Evolutionary conservation across 2,888 invertebrate species (phyloP), one percentile per base, ranked within the genome.

Genomic region (Noctua janthe): DNA sequence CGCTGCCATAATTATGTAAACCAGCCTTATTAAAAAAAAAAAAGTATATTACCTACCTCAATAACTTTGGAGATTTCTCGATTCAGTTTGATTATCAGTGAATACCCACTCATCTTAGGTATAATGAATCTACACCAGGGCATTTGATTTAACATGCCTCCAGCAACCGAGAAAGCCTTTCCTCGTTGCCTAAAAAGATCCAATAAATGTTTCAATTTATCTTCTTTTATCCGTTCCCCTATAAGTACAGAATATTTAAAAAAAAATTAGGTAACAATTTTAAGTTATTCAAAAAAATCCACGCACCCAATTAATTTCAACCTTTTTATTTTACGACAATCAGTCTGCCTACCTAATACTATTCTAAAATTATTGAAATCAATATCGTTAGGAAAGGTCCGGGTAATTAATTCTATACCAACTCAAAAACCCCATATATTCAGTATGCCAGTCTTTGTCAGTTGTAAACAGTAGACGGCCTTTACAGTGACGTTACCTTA

Each of bases 81-180:
- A 78, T 97, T 96, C 51, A 97, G 95, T 13, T 93, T 93, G 74
- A 95, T 94, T 39, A 98, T 95, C 17, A 97, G 93, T 1, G 96
- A 95, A 92, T 98, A 98, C 0, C 98, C 98, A 76, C 97, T 97
- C 43, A 96, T 90, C 80, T 97, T 95, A 0, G 98, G 98, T 8
- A 97, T 97, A 15, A 98, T 86, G 90, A 97, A 97, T 78, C 98
- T 96, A 77, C 98, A 93, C 94, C 98, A 97, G 0, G 98, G 98
- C 91, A 98, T 94, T 88, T 98, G 97, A 87, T 98, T 98, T 15
- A 98, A 92, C 80, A 98, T 91, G 0, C 98, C 98, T 4, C 98
- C 98, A 7, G 98, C 97, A 92, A 98, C 97, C 71, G 98, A 97
- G 81, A 97, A 97, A 23, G 97, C 94, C 88, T 97, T 97, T 2